phyloP scores from a whole-genome alignment of 1,140 invertebrate species.

The Macrosteles quadrilineatus region DNA sequence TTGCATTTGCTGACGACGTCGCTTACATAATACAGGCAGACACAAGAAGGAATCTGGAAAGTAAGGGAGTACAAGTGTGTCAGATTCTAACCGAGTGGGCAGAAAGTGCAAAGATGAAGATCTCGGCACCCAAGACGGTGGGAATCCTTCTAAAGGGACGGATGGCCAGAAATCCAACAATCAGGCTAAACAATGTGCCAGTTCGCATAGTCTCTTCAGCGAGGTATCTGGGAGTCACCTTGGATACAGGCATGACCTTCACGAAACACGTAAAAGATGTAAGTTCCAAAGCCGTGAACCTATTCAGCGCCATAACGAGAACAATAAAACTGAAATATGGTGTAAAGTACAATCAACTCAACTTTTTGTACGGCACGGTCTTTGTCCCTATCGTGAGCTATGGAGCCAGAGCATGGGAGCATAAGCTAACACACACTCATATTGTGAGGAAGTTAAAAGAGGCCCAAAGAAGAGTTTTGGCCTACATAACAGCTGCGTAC shows the following conservation, averaged over 20 bases:
- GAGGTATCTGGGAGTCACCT: background rate
- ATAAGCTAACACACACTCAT: background rate
- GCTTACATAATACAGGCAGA: background rate
- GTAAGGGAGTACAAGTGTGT: background rate
- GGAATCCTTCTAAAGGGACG: background rate
- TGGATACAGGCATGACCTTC: background rate
- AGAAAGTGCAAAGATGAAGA: background rate
- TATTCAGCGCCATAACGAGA: background rate
- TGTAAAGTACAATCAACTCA: background rate
- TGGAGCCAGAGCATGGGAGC: background rate
- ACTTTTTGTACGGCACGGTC: background rate
- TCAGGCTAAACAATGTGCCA: background rate
- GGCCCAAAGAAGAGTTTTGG: background rate
- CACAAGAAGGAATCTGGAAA: background rate
- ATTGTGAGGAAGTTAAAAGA: background rate
- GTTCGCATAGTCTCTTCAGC: background rate
- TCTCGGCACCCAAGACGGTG: background rate
- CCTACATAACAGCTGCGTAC: background rate
- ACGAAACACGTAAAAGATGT: background rate
- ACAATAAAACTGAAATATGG: background rate
- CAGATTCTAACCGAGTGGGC: background rate
- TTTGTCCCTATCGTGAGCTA: background rate
- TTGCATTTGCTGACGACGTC: background rate
- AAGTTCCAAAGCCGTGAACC: background rate
- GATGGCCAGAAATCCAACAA: background rate